Evolutionary conservation across 2,113 vertebrate genomes (phyloP), one percentile per base, ranked within the genome.

Genomic region (Macrotus californicus): DNA sequence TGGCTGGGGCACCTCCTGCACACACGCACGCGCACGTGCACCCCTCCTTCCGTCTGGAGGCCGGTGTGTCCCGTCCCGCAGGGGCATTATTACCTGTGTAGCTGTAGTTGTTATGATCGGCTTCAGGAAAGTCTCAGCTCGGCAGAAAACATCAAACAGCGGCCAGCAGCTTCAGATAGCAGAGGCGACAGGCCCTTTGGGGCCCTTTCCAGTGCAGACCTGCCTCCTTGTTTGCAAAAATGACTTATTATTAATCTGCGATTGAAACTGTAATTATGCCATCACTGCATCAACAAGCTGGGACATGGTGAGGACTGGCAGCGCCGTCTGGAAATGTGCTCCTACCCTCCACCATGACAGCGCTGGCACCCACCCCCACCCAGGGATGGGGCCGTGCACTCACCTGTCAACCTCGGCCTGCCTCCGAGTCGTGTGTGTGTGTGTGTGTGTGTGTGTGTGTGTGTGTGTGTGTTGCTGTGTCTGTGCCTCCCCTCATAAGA

Each of bases 221-320:
- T 94, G 97, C 96, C 96, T 97, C 75, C 1, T 84, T 9, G 80
- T 97, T 98, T 89, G 95, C 97, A 98, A 77, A 96, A 98, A 96
- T 70, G 97, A 82, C 94, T 98, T 97, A 91, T 96, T 98, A 98
- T 98, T 98, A 98, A 98, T 98, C 97, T 97, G 94, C 0, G 64
- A 98, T 98, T 97, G 98, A 98, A 97, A 97, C 97, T 89, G 96
- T 97, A 98, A 98, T 98, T 98, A 98, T 98, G 98, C 97, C 98
- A 97, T 97, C n/a, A 46, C 94, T 11, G 92, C 95, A 82, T 94
- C 66, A 94, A 96, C 97, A 98, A 98, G 98, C 96, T 46, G 0
- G 36, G 96, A 98, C 98, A 97, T 0, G 87, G 96, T n/a, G 14
- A 84, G 50, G 77, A 39, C 96, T 93, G 94, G 96, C 96, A 96